Conservation (phyloP, 1,140 invertebrate species). For the Arion vulgaris region DNA sequence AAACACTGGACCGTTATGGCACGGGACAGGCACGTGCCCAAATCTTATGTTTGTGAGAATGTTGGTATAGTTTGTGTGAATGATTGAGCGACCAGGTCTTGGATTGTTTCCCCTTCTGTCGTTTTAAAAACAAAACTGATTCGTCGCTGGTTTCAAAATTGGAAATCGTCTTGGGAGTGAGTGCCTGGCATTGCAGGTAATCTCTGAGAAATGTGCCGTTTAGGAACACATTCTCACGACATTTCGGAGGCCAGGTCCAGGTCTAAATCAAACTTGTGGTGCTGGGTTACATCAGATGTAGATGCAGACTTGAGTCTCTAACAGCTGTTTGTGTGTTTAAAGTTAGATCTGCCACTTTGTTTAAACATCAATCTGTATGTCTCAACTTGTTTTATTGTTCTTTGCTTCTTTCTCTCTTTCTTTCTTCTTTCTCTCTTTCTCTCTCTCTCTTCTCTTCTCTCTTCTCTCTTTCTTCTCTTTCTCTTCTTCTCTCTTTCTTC, state of each 20-base stretch:
- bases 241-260: not conserved
- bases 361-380: too few relatives aligned
- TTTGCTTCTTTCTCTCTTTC: too few relatives aligned
- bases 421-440: too few relatives aligned
- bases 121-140: not conserved
- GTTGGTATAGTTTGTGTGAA: not conserved
- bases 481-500: too few relatives aligned
- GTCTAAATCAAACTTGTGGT: too few relatives aligned
- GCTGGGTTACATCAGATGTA: too few relatives aligned
- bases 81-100: not conserved
- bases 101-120: not conserved
- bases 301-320: too few relatives aligned
- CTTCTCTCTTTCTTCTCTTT: too few relatives aligned
- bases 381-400: too few relatives aligned
- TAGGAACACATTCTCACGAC: not conserved
- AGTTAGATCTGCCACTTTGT: too few relatives aligned
- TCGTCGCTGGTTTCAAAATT: not conserved
- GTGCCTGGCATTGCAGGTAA: not conserved
- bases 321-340: too few relatives aligned
- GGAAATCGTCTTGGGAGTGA: not conserved
- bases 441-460: too few relatives aligned
- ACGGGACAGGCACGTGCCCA: conserved; percentile 9
- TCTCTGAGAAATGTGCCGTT: not conserved
- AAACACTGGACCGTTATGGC: not conserved
- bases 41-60: not conserved